These are phyloP conservation scores for Numenius phaeopus DNA, from an alignment of 2,797 vertebrate genomes.

Conservation along the genomic window DNA sequence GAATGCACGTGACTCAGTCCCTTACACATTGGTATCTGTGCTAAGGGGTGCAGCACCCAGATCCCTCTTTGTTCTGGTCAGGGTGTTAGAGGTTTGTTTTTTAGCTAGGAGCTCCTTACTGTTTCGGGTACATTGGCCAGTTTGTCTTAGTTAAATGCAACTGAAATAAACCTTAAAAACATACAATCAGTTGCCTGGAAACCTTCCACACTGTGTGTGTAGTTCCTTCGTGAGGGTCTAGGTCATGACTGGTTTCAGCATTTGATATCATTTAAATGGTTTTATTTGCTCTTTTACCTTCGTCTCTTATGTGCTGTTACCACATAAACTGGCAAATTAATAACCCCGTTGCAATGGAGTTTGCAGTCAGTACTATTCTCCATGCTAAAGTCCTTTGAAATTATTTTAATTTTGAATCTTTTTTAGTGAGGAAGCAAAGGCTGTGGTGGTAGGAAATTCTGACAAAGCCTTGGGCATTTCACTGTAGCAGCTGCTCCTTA, in stretches of 20 bases:
- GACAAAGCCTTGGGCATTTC: conserved; percentile 3
- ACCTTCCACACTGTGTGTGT: not conserved
- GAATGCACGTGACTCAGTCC: not conserved
- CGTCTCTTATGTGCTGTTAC: not conserved
- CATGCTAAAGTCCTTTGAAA: not conserved
- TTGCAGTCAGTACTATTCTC: not conserved
- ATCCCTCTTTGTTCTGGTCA: not conserved
- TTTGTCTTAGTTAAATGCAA: not conserved
- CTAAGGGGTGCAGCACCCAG: not conserved
- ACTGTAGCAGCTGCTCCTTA: not conserved
- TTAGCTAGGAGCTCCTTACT: not conserved
- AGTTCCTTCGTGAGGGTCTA: not conserved
- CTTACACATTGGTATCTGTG: not conserved
- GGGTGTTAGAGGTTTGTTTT: not conserved
- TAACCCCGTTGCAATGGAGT: not conserved
- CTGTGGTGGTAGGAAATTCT: not conserved
- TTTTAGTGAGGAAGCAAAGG: not conserved
- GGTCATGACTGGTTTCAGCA: not conserved
- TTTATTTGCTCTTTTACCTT: not conserved
- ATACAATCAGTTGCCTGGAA: not conserved
- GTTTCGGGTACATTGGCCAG: not conserved
- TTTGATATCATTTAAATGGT: not conserved
- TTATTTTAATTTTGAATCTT: not conserved
- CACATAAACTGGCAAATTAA: not conserved
- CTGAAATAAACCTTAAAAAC: not conserved